Conservation (phyloP, 2,888 invertebrate species). For the Eumacrocentrus americanus region DNA sequence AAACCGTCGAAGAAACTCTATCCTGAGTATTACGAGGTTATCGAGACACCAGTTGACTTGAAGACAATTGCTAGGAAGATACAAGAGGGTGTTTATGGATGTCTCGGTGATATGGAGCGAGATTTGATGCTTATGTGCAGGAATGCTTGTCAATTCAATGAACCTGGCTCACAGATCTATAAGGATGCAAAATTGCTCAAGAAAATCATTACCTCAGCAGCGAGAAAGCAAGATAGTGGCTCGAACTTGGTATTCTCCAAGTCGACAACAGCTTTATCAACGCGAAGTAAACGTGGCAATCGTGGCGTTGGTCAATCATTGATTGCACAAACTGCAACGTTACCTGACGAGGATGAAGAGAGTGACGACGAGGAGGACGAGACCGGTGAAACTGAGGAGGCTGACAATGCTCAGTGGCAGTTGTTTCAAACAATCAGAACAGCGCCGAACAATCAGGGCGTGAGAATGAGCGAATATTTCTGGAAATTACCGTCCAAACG, state of each 20-base stretch:
- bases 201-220: conserved; percentile 68
- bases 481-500: conserved; percentile 90
- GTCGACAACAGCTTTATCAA: conserved; percentile 51
- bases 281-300: conserved; percentile 56
- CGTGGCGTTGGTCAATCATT: conserved; percentile 62
- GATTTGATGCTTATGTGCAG: conserved; percentile 90
- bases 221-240: conserved; percentile 53
- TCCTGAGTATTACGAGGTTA: conserved; percentile 94
- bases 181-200: conserved; percentile 91
- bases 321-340: conserved; percentile 68
- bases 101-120: conserved; percentile 82
- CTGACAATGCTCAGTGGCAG: conserved; percentile 87
- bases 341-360: conserved; percentile 70
- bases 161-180: conserved; percentile 95
- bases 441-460: conserved; percentile 66
- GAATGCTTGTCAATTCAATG: conserved; percentile 96
- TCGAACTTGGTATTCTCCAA: conserved; percentile 45
- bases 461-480: conserved; percentile 88
- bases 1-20: conserved; percentile 91
- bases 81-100: conserved; percentile 80
- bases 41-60: conserved; percentile 93
- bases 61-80: conserved; percentile 92
- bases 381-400: conserved; percentile 63
- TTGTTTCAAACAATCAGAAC: conserved; percentile 83
- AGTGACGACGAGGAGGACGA: conserved; percentile 69